These are phyloP conservation scores for Potamarius usumacintae DNA, from an alignment of 2,113 vertebrate genomes.

Conservation along the genomic window DNA sequence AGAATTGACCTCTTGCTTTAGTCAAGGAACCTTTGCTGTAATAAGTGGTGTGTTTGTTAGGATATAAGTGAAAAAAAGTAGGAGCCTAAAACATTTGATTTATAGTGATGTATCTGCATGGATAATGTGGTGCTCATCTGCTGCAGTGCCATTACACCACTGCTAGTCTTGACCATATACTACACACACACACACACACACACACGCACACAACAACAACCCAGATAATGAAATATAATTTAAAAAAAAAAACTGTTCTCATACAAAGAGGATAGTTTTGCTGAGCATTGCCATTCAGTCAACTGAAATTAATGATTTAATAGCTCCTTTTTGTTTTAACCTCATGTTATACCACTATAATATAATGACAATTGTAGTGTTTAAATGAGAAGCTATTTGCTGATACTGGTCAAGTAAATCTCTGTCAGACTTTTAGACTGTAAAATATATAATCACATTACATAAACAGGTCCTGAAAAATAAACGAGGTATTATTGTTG, in stretches of 20 bases:
- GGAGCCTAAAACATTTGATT: slow-evolving; percentile 1
- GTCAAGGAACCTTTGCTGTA: neutral
- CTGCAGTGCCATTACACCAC: neutral
- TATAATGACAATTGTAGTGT: neutral
- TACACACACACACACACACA: too few species aligned
- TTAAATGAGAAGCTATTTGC: neutral
- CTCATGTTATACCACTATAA: neutral
- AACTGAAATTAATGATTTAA: neutral
- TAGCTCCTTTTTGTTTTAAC: neutral
- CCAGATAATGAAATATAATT: neutral
- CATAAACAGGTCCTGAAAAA: neutral
- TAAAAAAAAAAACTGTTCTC: neutral
- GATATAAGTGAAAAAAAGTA: neutral
- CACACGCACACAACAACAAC: neutral
- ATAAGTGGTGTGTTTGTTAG: neutral
- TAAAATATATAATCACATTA: neutral
- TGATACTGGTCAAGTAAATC: neutral
- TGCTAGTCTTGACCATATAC: neutral
- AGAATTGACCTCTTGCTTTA: neutral
- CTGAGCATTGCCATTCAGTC: neutral
- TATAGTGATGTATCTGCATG: neutral
- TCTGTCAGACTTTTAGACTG: neutral
- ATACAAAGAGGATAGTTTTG: neutral
- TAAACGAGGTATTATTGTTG: neutral
- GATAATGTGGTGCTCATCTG: neutral